Evolutionary conservation across 2,888 invertebrate species (phyloP).

Genomic region (Sycophila texana): DNA sequence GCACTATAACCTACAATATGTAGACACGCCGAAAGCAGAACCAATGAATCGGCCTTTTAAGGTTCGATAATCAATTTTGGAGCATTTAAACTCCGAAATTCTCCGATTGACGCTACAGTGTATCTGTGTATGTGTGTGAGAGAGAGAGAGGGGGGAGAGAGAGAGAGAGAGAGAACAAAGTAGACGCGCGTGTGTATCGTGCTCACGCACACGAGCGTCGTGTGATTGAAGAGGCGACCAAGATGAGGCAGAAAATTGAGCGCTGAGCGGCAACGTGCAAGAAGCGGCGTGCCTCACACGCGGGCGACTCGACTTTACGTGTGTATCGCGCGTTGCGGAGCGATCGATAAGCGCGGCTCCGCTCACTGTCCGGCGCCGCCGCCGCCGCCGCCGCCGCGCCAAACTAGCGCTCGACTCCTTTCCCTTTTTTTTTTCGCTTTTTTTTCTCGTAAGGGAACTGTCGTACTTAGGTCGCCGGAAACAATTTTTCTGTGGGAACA

Average conservation of each 20-base stretch:
- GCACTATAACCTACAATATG: too few species aligned
- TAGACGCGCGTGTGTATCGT: background rate
- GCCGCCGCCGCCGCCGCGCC: too few species aligned
- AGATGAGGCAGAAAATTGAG: conserved; percentile 12
- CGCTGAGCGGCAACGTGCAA: conserved; percentile 24
- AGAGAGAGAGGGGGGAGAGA: background rate
- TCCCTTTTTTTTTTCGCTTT: conserved; percentile 2
- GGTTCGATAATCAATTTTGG: too few species aligned
- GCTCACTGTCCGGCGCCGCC: too few species aligned
- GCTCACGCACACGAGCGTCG: too few species aligned
- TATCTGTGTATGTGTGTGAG: background rate
- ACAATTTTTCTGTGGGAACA: too few species aligned
- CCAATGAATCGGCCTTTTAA: too few species aligned
- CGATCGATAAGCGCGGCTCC: conserved; percentile 41
- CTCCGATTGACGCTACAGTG: too few species aligned
- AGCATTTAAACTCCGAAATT: too few species aligned
- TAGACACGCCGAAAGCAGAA: too few species aligned
- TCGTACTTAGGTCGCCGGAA: too few species aligned
- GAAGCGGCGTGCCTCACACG: background rate
- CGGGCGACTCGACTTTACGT: conserved; percentile 8
- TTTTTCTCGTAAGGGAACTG: too few species aligned
- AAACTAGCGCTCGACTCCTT: background rate
- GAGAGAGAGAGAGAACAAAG: background rate
- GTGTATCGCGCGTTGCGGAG: conserved; percentile 5
- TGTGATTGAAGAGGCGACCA: background rate